Percentiles rank a stretch among this genome's conserved stretches.
Conservation (phyloP, 2,113 vertebrate species). For the Rhynchomys soricoides region DNA sequence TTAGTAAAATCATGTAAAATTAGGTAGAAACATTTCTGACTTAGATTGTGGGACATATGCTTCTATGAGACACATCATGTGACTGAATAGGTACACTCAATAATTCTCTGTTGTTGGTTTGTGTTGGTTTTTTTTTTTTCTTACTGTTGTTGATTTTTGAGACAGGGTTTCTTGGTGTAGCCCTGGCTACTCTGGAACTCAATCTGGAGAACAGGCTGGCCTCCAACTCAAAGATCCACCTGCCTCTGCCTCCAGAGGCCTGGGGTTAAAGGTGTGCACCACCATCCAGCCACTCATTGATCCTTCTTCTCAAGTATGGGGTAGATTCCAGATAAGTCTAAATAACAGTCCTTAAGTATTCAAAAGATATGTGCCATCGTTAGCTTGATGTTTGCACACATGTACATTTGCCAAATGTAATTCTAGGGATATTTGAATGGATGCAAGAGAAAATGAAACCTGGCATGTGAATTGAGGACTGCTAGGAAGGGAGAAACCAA, state of each 20-base stretch:
- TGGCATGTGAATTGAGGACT: neutral
- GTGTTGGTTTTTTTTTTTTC: neutral
- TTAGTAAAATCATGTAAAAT: neutral
- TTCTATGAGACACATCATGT: neutral
- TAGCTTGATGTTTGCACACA: neutral
- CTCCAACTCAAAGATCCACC: neutral
- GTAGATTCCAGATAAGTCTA: neutral
- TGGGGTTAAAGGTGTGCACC: neutral
- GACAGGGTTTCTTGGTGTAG: neutral
- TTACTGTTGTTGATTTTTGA: neutral
- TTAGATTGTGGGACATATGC: neutral
- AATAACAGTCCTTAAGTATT: neutral
- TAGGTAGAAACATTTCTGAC: neutral
- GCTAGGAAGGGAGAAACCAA: neutral
- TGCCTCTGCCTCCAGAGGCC: neutral
- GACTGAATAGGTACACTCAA: neutral
- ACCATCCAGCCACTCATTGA: fast-evolving
- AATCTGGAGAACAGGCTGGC: neutral
- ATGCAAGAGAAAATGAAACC: neutral
- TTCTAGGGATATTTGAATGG: neutral
- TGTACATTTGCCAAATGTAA: neutral
- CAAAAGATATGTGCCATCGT: neutral
- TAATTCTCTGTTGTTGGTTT: neutral
- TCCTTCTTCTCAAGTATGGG: neutral
- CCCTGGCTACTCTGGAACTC: neutral